Conservation (phyloP, 1,140 invertebrate genomes). For the Paracyclopina nana region DNA sequence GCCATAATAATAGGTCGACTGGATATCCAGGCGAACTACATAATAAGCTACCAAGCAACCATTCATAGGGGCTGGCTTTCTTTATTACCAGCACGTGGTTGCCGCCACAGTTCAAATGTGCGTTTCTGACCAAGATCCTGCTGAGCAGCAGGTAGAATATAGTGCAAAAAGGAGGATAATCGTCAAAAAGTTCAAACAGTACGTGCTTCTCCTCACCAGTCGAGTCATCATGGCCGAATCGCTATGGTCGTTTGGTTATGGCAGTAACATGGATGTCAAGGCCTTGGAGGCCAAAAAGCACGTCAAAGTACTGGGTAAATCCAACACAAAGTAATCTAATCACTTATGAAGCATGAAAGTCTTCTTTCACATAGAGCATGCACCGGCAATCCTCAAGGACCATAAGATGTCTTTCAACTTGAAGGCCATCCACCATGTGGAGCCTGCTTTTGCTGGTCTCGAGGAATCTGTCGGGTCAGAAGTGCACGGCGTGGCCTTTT, state of each 20-base stretch:
- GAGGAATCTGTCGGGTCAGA: neutral
- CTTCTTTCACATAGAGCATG: neutral
- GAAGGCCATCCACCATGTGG: neutral
- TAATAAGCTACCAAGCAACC: too few species aligned
- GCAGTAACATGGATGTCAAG: constrained; percentile 1
- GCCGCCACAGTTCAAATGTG: too few species aligned
- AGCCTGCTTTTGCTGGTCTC: neutral
- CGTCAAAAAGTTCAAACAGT: too few species aligned
- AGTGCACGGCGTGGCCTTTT: neutral
- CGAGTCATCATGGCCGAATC: too few species aligned
- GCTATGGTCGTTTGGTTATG: neutral
- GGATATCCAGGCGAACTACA: too few species aligned
- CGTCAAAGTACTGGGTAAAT: neutral
- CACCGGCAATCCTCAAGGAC: neutral
- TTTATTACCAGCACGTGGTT: too few species aligned
- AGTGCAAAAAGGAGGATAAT: too few species aligned
- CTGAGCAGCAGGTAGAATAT: too few species aligned
- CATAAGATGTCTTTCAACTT: neutral
- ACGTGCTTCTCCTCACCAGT: too few species aligned
- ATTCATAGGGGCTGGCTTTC: too few species aligned
- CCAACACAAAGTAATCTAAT: neutral
- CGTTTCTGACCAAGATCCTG: too few species aligned
- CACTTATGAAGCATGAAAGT: neutral
- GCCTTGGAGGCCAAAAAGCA: neutral
- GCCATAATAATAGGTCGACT: too few species aligned